Conservation (phyloP, 2,113 vertebrate species). For the Vulpes lagopus region DNA sequence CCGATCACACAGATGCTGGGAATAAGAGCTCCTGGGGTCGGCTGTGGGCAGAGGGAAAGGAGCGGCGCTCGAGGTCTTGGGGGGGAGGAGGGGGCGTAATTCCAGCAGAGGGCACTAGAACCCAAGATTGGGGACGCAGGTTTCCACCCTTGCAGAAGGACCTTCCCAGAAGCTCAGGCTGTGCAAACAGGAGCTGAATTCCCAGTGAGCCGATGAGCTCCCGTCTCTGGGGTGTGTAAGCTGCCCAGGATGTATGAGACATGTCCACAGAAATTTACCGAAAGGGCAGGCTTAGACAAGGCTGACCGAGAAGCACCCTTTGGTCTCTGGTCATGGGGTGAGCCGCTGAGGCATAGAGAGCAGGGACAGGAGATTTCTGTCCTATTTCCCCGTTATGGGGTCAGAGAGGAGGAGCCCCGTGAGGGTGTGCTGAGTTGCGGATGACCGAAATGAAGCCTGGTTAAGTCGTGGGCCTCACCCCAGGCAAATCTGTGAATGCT, state of each 20-base stretch:
- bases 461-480: constrained; percentile 56
- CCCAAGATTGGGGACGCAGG: no score
- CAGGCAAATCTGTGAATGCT: constrained; percentile 57
- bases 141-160: background rate
- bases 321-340: background rate
- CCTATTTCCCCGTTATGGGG: constrained; percentile 71
- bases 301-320: background rate
- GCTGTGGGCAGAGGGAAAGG: background rate
- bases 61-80: background rate
- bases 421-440: constrained; percentile 53
- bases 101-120: background rate
- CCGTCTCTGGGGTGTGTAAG: background rate
- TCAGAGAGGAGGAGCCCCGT: constrained; percentile 66
- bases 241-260: no score
- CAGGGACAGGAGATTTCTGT: background rate
- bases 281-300: background rate
- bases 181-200: background rate
- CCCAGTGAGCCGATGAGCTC: background rate
- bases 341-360: background rate
- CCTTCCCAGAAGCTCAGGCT: no score
- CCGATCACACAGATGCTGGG: no score
- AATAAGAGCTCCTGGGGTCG: background rate
- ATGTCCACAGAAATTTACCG: no score
- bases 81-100: no score
- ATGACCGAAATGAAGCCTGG: constrained; percentile 60